Conservation (phyloP, 2,113 vertebrate species). For the Hyperopisus bebe region DNA sequence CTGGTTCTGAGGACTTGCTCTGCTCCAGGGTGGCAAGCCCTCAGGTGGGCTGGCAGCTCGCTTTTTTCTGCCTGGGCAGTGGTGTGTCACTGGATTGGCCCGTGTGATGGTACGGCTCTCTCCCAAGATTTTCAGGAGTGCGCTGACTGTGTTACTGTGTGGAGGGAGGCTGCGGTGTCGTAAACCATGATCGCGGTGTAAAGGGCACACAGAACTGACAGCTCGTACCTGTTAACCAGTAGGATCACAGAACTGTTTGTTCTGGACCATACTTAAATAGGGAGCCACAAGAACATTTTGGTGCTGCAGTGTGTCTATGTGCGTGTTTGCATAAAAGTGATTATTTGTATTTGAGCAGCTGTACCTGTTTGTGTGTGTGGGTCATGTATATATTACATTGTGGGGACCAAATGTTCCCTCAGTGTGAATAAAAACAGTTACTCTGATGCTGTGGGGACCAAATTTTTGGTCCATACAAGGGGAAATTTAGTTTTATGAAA, state of each 20-base stretch:
- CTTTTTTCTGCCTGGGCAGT: neutral
- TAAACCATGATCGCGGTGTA: neutral
- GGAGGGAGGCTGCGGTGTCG: neutral
- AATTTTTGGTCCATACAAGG: neutral
- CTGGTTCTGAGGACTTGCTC: neutral
- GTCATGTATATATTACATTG: neutral
- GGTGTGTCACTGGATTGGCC: neutral
- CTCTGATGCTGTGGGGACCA: neutral
- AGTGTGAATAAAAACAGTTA: neutral
- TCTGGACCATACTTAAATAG: neutral
- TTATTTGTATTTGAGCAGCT: neutral
- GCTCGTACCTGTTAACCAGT: neutral
- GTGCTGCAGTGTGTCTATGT: neutral
- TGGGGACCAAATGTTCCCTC: neutral
- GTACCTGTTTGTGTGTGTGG: neutral
- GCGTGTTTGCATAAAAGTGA: neutral
- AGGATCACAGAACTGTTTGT: neutral
- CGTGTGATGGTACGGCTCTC: neutral
- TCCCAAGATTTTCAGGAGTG: neutral
- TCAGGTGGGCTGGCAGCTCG: neutral
- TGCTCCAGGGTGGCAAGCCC: neutral
- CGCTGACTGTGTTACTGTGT: neutral
- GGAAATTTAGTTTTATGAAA: neutral
- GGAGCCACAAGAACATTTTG: conserved; percentile 30
- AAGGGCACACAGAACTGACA: neutral